phyloP scores from a whole-genome alignment of 2,888 invertebrate species.

The Anodontia alba region DNA sequence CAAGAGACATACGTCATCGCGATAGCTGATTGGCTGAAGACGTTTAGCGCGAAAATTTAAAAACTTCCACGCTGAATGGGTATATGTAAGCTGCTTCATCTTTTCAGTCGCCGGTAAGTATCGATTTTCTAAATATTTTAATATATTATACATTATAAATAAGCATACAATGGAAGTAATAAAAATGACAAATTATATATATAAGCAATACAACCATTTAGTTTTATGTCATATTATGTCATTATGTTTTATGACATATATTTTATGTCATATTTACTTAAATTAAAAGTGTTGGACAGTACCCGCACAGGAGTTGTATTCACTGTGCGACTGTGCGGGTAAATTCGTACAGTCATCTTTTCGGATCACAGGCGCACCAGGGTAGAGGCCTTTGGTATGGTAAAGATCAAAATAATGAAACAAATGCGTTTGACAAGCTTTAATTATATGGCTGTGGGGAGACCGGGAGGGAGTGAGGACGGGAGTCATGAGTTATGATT shows the following conservation, averaged over 20 bases:
- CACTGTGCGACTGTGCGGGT: not conserved
- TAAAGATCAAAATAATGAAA: not conserved
- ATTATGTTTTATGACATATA: too few relatives aligned
- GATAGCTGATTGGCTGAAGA: too few relatives aligned
- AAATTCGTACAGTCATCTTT: not conserved
- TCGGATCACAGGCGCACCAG: not conserved
- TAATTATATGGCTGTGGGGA: too few relatives aligned
- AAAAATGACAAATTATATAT: not conserved
- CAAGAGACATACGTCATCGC: too few relatives aligned
- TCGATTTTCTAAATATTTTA: too few relatives aligned
- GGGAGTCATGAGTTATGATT: not conserved
- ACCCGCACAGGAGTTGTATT: not conserved
- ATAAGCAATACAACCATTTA: not conserved
- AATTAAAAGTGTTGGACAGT: not conserved
- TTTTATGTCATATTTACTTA: too few relatives aligned
- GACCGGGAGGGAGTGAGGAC: not conserved
- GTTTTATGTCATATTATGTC: constrained; percentile 1
- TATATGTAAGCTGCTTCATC: too few relatives aligned
- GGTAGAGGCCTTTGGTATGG: not conserved
- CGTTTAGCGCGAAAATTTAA: too few relatives aligned
- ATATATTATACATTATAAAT: not conserved
- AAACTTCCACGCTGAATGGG: too few relatives aligned
- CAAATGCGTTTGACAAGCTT: too few relatives aligned
- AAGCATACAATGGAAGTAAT: not conserved
- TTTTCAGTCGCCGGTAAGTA: too few relatives aligned